Evolutionary conservation across 2,888 invertebrate genomes (phyloP), one percentile per base, ranked within the genome.

Genomic region (Allolobophora icterica): DNA sequence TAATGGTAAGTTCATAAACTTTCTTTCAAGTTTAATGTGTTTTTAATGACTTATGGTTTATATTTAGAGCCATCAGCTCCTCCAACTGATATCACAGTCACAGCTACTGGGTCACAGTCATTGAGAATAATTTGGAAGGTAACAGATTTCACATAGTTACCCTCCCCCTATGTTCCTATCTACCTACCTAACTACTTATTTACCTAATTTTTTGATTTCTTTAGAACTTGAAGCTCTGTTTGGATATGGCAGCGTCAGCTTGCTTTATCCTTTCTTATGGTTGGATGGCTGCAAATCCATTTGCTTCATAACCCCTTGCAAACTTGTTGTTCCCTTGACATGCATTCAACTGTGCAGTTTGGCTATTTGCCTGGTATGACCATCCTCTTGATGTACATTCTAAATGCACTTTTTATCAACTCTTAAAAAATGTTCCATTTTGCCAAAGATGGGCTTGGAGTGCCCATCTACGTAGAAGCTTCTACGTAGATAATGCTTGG

Each of bases 81-180:
- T 0, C 97, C 97, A 0, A 96, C 96, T 40, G 96, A 96, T 93
- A 96, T 97, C 38, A 96, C 96, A 90, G 97, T 97, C 0, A 96
- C 97, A 90, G 96, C 97, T 0, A 96, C 97, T 34, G 97, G 97
- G 0, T 97, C 97, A 15, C 97, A 97, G 4, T 97, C 97, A 94
- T 96, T 97, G 24, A 95, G 97, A 71, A 96, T 97, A 21, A 97
- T 97, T 19, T 97, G 97, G 97, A 96, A 97, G 91, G 96, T 97
- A 0, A 95, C n/a, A 35, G 38, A 96, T 91, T 89, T n/a, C 24
- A 38, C 6, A 24, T 89, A 35, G 24, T 89, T 34, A 30, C 87
- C 35, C 19, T 2, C 38, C 30, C 33, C 2, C 35, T 34, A 38
- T 15, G 11, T 89, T 34, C 30, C 40, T 89, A 89, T 15, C 24